Evolutionary conservation across 2,797 vertebrate species (phyloP).

Genomic region (Sebastes hubbsi): DNA sequence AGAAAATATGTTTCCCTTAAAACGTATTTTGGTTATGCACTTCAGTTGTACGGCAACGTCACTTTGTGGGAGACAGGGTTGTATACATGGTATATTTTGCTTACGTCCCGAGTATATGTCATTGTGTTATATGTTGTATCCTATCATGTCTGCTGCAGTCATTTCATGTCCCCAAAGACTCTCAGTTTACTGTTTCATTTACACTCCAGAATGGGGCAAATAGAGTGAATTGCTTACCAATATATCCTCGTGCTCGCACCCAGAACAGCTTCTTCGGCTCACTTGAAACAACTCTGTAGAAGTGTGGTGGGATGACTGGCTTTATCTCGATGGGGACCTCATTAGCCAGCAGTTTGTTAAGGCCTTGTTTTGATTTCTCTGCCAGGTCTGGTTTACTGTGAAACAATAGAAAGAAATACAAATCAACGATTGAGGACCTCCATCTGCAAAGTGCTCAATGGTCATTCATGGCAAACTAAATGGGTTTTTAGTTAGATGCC

Average conservation of each 20-base stretch:
- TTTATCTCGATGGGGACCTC: conserved; percentile 94
- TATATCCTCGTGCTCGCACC: conserved; percentile 91
- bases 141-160: background rate
- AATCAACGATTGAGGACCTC: background rate
- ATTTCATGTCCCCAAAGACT: background rate
- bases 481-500: no score
- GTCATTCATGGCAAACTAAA: background rate
- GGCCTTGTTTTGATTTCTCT: conserved; percentile 80
- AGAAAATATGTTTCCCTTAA: no score
- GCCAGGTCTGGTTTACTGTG: conserved; percentile 88
- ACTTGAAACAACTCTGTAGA: conserved; percentile 56
- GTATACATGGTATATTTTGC: background rate
- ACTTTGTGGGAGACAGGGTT: no score
- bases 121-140: background rate
- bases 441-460: background rate
- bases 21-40: no score
- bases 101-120: background rate
- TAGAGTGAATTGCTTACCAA: conserved; percentile 81
- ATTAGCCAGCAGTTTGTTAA: conserved; percentile 87
- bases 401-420: conserved; percentile 14
- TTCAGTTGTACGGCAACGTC: no score
- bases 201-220: background rate
- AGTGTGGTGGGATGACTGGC: conserved; percentile 83
- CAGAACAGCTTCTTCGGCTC: conserved; percentile 91
- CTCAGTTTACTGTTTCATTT: background rate